phyloP scores from a whole-genome alignment of 2,113 vertebrate genomes.

The Gymnocephalus cernua region DNA sequence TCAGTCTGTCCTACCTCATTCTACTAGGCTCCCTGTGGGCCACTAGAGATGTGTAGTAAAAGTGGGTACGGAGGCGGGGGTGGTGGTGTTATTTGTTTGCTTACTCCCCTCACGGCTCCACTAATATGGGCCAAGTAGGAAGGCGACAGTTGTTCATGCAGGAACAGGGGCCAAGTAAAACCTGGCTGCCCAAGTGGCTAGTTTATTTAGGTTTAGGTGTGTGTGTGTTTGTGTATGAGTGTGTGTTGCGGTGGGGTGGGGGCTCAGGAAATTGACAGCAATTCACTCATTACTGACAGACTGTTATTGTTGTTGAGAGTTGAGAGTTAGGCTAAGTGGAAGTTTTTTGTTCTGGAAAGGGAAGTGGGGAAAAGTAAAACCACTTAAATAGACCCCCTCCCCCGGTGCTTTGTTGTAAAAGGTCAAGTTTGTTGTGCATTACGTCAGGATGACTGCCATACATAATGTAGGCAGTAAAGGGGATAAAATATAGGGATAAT shows the following conservation, averaged over 20 bases:
- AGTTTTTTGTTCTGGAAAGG: slow-evolving; percentile 26
- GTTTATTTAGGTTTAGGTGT: slow-evolving; percentile 40
- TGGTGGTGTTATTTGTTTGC: slow-evolving; percentile 61
- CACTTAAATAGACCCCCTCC: slow-evolving; percentile 15
- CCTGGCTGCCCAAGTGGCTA: slow-evolving; percentile 60
- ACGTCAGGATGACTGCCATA: slow-evolving; percentile 3
- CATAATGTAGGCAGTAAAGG: not conserved
- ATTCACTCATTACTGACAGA: slow-evolving; percentile 59
- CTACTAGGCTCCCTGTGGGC: slow-evolving; percentile 3
- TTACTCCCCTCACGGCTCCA: slow-evolving; percentile 52
- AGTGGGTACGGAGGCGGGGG: slow-evolving; percentile 8
- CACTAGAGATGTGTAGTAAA: slow-evolving; percentile 22
- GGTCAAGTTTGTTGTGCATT: slow-evolving; percentile 13
- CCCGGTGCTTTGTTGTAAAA: not conserved
- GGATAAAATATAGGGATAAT: not conserved
- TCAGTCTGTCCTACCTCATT: not conserved
- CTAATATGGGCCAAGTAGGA: slow-evolving; percentile 75
- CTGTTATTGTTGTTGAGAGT: slow-evolving; percentile 66
- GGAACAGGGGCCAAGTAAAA: slow-evolving; percentile 68
- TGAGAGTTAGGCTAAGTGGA: slow-evolving; percentile 37
- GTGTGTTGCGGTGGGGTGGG: slow-evolving; percentile 1
- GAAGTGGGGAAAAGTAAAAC: slow-evolving; percentile 27
- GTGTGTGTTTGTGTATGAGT: not conserved
- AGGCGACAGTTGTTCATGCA: slow-evolving; percentile 77
- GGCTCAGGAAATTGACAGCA: slow-evolving; percentile 61